Evolutionary conservation across 2,113 vertebrate species (phyloP).

Genomic region (Uropsilus gracilis): DNA sequence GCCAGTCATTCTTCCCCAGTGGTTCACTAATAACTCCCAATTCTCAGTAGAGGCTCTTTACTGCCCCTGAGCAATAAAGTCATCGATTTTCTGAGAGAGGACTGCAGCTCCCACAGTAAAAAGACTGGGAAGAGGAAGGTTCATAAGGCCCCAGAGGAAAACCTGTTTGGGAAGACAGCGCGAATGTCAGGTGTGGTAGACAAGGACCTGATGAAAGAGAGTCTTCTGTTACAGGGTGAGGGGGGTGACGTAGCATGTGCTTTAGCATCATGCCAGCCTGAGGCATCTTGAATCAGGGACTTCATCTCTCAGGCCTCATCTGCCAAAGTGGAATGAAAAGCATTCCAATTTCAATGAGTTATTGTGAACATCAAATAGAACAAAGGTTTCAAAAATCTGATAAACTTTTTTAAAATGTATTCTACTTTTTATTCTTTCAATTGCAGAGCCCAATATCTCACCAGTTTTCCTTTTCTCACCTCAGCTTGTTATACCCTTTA

Average conservation of each 20-base stretch:
- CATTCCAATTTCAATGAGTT: neutral
- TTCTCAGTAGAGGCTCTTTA: neutral
- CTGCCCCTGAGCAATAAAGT: neutral
- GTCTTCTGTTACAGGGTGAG: neutral
- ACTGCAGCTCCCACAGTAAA: neutral
- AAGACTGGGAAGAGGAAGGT: neutral
- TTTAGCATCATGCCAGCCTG: neutral
- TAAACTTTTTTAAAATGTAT: neutral
- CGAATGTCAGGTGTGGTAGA: too few species aligned
- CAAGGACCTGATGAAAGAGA: neutral
- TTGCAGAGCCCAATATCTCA: neutral
- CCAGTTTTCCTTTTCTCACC: neutral
- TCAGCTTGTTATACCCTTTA: neutral
- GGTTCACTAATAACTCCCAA: neutral
- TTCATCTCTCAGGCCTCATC: neutral
- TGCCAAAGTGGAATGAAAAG: neutral
- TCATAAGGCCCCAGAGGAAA: neutral
- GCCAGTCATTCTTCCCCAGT: neutral
- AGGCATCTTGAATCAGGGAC: neutral
- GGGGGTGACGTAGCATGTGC: rapidly evolving
- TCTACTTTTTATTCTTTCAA: neutral
- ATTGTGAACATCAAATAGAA: neutral
- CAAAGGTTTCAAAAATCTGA: slow-evolving; percentile 7
- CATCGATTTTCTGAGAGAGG: neutral
- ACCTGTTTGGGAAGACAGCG: neutral